These are phyloP conservation scores for Drosophila willistoni DNA, from an alignment of 1,140 invertebrate species.

Conservation along the genomic window DNA sequence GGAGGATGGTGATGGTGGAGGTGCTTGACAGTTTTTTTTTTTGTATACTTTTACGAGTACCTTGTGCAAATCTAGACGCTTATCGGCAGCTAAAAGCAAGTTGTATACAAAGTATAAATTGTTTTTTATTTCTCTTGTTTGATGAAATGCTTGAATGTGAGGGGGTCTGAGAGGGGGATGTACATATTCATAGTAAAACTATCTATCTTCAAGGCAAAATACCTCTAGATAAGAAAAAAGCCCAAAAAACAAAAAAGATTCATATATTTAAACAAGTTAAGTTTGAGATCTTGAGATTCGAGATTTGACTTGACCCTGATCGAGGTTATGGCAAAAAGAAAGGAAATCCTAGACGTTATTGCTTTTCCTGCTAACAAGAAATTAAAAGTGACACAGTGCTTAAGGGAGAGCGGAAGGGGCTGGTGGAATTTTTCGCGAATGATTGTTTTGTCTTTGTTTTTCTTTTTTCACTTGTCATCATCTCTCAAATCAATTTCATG, in stretches of 20 bases:
- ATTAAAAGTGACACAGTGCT: not conserved
- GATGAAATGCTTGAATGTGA: not conserved
- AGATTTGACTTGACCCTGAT: no score
- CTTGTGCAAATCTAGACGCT: conserved; percentile 73
- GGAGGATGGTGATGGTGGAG: not conserved
- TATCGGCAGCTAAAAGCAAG: conserved; percentile 63
- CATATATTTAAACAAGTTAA: no score
- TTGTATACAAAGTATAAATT: conserved; percentile 43
- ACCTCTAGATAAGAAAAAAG: not conserved
- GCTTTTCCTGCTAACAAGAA: no score
- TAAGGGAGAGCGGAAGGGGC: not conserved
- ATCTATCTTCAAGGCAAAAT: conserved; percentile 6
- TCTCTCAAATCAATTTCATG: conserved; percentile 49
- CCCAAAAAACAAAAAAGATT: not conserved
- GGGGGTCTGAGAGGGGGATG: not conserved
- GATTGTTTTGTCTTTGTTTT: not conserved
- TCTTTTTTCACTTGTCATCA: conserved; percentile 15
- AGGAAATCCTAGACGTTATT: no score
- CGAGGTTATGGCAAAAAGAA: no score
- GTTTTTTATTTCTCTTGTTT: conserved; percentile 3
- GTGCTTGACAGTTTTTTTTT: not conserved
- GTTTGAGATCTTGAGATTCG: no score
- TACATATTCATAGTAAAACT: not conserved
- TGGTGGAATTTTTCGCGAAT: conserved; percentile 12
- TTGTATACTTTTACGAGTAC: not conserved